Conservation (phyloP, 2,888 invertebrate species). For the Lottia gigantea region DNA sequence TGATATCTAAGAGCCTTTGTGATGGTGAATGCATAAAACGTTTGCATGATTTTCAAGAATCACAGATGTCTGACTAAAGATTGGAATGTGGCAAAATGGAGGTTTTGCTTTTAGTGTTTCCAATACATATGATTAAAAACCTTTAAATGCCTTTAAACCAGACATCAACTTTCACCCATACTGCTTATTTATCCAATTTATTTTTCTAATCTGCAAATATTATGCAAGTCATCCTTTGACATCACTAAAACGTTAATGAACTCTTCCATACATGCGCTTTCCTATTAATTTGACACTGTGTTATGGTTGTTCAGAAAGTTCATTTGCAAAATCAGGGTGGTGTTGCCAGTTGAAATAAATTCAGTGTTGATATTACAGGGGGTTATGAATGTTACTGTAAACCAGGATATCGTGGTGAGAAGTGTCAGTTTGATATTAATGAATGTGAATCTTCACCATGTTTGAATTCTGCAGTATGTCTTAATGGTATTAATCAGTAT, state of each 20-base stretch:
- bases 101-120: too few species aligned
- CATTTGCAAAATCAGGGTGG: background rate
- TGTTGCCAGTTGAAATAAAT: background rate
- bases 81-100: too few species aligned
- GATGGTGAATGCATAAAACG: too few species aligned
- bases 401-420: constrained; percentile 49
- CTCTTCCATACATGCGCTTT: background rate
- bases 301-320: background rate
- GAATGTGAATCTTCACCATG: constrained; percentile 94
- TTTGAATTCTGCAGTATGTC: constrained; percentile 87
- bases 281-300: background rate
- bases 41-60: too few species aligned
- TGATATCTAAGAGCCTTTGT: too few species aligned
- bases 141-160: too few species aligned
- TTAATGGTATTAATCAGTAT: constrained; percentile 71
- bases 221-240: background rate
- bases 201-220: too few species aligned
- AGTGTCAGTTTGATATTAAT: constrained; percentile 87
- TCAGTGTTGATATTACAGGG: constrained; percentile 32
- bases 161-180: too few species aligned
- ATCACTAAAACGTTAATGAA: background rate
- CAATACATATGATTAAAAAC: too few species aligned
- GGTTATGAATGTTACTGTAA: constrained; percentile 73
- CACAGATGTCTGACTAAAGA: too few species aligned
- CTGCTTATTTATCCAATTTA: too few species aligned